phyloP scores from a whole-genome alignment of 2,888 invertebrate genomes.

The Trichopoda pennipes region DNA sequence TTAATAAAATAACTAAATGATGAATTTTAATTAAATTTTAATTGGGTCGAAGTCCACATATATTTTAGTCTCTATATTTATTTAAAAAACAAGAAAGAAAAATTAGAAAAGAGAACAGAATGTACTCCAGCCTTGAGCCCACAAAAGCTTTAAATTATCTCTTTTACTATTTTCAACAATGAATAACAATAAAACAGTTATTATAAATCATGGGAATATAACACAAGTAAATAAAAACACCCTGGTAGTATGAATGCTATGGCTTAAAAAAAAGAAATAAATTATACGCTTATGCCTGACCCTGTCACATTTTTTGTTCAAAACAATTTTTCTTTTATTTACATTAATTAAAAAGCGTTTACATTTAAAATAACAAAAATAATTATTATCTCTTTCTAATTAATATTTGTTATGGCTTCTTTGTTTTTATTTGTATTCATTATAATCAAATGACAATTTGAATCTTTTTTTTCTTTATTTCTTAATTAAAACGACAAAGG shows the following conservation, averaged over 20 bases:
- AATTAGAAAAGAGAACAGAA: too few relatives aligned
- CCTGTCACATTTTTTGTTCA: background rate
- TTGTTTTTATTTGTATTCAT: background rate
- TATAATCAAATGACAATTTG: background rate
- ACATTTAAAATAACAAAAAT: background rate
- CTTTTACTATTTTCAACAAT: too few relatives aligned
- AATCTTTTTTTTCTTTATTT: conserved; percentile 8
- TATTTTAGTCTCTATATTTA: too few relatives aligned
- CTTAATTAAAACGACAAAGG: conserved; percentile 39
- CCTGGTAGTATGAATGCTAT: background rate
- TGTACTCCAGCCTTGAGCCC: too few relatives aligned
- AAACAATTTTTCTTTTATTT: background rate
- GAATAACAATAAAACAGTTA: too few relatives aligned
- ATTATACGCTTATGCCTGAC: background rate
- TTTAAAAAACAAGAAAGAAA: too few relatives aligned
- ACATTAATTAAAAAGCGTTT: background rate
- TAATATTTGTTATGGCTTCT: background rate
- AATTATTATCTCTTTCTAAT: conserved; percentile 11
- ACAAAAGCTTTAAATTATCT: background rate
- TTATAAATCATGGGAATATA: too few relatives aligned
- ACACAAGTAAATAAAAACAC: too few relatives aligned
- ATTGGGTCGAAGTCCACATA: too few relatives aligned
- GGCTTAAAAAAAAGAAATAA: background rate
- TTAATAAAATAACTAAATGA: too few relatives aligned
- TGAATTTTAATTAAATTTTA: too few relatives aligned